phyloP scores from a whole-genome alignment of 2,797 vertebrate species.

The Linurgus olivaceus region DNA sequence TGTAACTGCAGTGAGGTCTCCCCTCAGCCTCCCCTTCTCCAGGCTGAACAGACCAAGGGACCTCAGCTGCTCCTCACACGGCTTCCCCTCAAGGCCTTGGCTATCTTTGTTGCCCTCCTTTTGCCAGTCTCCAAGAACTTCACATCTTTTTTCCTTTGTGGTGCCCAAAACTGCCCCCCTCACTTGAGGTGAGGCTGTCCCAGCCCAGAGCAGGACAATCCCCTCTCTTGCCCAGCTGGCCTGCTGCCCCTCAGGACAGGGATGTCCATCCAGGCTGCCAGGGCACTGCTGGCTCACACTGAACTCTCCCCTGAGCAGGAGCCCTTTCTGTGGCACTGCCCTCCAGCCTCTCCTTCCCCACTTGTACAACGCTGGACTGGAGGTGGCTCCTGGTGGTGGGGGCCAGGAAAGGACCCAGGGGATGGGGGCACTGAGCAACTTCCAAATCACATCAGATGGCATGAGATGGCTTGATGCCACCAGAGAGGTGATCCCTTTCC shows the following conservation, averaged over 20 bases:
- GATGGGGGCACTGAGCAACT: neutral
- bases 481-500: neutral
- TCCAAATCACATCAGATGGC: neutral
- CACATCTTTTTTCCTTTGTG: fast-evolving
- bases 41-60: neutral
- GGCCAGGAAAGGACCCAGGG: neutral
- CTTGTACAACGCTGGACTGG: fast-evolving
- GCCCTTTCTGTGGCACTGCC: fast-evolving
- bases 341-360: neutral
- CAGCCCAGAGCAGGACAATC: neutral
- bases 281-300: neutral
- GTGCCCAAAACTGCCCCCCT: neutral
- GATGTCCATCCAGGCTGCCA: neutral
- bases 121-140: neutral
- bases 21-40: neutral
- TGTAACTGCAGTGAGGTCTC: neutral
- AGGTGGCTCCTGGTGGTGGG: fast-evolving
- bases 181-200: fast-evolving
- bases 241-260: neutral
- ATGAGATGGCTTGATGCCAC: neutral
- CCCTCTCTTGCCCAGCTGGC: fast-evolving
- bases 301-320: fast-evolving
- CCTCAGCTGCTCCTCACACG: fast-evolving
- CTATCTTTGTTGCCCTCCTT: neutral
- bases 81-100: neutral